Conservation (phyloP, 2,888 invertebrate genomes). For the Micoletzkya japonica region DNA sequence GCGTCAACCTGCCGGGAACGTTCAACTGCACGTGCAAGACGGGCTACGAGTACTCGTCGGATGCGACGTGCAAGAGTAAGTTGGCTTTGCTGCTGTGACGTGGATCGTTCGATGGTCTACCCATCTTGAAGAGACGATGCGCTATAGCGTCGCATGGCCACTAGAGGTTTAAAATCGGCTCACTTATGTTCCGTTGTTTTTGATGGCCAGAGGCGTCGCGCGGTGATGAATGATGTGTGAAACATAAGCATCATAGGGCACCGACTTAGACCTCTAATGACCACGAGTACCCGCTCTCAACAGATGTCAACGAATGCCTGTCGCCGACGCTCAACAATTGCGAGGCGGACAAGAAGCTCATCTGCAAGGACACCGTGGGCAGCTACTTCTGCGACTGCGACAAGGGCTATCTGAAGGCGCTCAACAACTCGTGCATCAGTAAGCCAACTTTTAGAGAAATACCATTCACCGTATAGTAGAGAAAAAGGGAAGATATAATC, state of each 20-base stretch:
- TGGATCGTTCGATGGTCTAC: no score
- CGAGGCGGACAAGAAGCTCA: slow-evolving; percentile 4
- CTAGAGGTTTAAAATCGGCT: no score
- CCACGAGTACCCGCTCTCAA: no score
- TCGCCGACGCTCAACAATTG: background rate
- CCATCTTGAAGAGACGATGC: no score
- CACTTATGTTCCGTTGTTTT: no score
- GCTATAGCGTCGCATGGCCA: no score
- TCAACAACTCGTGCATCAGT: slow-evolving; percentile 12
- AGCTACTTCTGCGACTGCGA: slow-evolving; percentile 20
- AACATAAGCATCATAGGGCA: no score
- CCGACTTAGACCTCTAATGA: no score
- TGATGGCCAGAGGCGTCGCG: no score
- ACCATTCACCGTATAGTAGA: no score
- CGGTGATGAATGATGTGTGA: background rate
- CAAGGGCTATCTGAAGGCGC: slow-evolving; percentile 15
- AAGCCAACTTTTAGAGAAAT: background rate
- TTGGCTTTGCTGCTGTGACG: background rate
- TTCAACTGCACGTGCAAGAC: slow-evolving; percentile 29
- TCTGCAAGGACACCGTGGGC: slow-evolving; percentile 10
- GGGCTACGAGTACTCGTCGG: background rate
- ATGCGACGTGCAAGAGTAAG: slow-evolving; percentile 19
- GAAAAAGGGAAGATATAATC: no score
- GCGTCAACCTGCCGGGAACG: slow-evolving; percentile 24
- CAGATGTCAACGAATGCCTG: slow-evolving; percentile 27